phyloP scores from a whole-genome alignment of 2,888 invertebrate species.

The Drosophila kuntzei region DNA sequence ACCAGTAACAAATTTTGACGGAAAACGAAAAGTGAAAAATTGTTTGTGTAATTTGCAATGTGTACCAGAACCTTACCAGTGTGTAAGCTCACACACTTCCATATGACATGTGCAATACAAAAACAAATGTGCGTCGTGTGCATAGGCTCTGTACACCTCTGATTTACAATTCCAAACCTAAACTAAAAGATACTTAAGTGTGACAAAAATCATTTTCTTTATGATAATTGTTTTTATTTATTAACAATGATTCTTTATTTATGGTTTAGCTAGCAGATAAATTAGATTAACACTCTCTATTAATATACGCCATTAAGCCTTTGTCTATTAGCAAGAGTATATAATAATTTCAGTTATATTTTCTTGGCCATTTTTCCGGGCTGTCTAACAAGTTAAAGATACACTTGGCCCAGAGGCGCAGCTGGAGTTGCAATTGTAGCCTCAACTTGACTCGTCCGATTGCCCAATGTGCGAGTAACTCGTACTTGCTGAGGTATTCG shows the following conservation, averaged over 20 bases:
- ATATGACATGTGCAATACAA: too few relatives aligned
- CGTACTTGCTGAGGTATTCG: conserved; percentile 47
- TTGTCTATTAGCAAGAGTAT: too few relatives aligned
- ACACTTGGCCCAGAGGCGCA: conserved; percentile 44
- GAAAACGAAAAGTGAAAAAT: too few relatives aligned
- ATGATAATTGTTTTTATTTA: neutral
- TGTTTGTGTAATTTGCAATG: too few relatives aligned
- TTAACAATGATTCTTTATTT: neutral
- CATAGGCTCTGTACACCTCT: too few relatives aligned
- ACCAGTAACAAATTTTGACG: too few relatives aligned
- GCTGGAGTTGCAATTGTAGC: conserved; percentile 22
- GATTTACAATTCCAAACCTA: neutral
- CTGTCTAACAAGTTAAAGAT: conserved; percentile 59
- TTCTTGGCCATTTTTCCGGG: conserved; percentile 48
- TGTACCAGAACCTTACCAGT: too few relatives aligned
- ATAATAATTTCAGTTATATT: conserved; percentile 19
- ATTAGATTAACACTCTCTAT: too few relatives aligned
- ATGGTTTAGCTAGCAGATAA: too few relatives aligned
- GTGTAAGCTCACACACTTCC: too few relatives aligned
- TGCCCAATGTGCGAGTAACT: conserved; percentile 53
- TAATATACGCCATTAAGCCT: neutral
- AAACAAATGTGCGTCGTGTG: too few relatives aligned
- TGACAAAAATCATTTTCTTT: neutral
- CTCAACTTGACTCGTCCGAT: conserved; percentile 42
- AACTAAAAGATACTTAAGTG: neutral